Evolutionary conservation across 2,113 vertebrate species (phyloP), one percentile per base, ranked within the genome.

Genomic region (Artemisiospiza belli): DNA sequence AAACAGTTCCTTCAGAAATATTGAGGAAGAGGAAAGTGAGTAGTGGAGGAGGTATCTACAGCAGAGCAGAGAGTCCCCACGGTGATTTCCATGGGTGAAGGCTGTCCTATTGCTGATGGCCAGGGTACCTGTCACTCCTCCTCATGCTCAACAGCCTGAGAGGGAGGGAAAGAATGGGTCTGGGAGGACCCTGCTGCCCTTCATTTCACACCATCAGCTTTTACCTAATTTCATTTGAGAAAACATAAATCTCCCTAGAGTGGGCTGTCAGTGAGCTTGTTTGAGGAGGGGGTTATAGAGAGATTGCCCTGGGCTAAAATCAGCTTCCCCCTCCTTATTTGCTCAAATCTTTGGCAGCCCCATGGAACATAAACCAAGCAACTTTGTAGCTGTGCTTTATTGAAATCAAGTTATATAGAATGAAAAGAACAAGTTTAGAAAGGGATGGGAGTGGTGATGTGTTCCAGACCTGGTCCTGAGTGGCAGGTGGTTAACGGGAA

Each of bases 311-410:
- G 84, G 64, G 72, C 79, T 91, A 92, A 81, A 96, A 87, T 94
- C 51, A 92, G 22, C 69, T 70, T 90, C 21, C 30, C 11, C 5
- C 80, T 90, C 80, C 89, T 75, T 73, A 86, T 94, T 94, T 94
- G 72, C 62, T 95, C 79, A 87, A 72, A 94, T 83, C 21, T 74
- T 86, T 97, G 92, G 90, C 87, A 91, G 55, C 39, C 69, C 69
- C 54, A 46, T 44, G 52, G 80, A 97, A 91, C 72, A 87, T 39
- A 93, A 94, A 93, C 52, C 44, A 88, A 67, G 21, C 87, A 88
- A 91, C 91, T 96, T 95, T 97, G 87, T 96, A 94, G 91, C 94
- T 66, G 35, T 88, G 83, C 44, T 77, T 97, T 94, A 96, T 96
- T 96, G 95, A 73, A 97, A 96, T 70, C 54, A 91, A 96, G 61